phyloP scores from a whole-genome alignment of 2,797 vertebrate species.

The Coregonus sp. region DNA sequence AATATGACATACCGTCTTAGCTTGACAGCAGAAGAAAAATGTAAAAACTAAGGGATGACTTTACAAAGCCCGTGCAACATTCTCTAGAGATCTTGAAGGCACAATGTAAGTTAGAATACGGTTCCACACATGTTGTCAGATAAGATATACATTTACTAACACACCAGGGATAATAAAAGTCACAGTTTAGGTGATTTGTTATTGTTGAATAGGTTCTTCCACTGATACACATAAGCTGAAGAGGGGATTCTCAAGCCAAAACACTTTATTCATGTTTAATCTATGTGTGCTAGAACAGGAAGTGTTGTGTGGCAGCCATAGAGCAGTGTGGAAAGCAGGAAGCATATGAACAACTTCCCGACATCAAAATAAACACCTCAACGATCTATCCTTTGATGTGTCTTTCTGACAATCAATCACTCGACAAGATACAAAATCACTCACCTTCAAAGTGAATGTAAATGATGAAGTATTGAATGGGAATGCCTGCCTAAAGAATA shows the following conservation, averaged over 20 bases:
- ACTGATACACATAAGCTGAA: neutral
- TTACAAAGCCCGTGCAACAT: neutral
- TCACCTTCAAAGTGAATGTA: neutral
- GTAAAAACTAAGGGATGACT: neutral
- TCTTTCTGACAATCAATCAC: neutral
- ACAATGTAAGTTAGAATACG: too few species aligned
- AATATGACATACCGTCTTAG: neutral
- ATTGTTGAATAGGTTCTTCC: neutral
- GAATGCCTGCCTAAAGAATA: neutral
- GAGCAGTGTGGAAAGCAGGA: slow-evolving; percentile 22
- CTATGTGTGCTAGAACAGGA: slow-evolving; percentile 35
- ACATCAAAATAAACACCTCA: slow-evolving; percentile 33
- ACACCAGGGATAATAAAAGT: neutral
- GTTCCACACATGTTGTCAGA: neutral
- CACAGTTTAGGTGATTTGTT: neutral
- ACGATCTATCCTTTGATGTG: slow-evolving; percentile 6
- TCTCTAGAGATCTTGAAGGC: neutral
- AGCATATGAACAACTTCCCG: slow-evolving; percentile 43
- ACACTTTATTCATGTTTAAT: neutral
- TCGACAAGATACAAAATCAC: neutral
- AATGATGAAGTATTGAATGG: neutral
- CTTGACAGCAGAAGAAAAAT: neutral
- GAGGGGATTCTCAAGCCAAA: neutral
- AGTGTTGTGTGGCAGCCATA: slow-evolving; percentile 34
- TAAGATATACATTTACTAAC: neutral